phyloP scores from a whole-genome alignment of 2,797 vertebrate genomes.

The Tachyglossus aculeatus region DNA sequence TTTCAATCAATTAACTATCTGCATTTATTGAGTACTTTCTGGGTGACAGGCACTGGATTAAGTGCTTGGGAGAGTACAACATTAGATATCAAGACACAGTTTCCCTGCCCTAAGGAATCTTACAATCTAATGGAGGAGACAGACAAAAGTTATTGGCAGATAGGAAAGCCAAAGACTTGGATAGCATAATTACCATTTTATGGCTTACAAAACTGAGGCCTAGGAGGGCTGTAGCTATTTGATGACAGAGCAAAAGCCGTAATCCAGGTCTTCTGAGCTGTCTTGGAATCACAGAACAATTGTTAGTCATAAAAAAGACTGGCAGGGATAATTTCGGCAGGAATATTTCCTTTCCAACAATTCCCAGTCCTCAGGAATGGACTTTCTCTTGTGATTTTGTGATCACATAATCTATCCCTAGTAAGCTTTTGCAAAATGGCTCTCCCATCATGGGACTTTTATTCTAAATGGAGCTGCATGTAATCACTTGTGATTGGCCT shows the following conservation, averaged over 20 bases:
- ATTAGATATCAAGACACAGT: accelerated
- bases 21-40: too few relatives aligned
- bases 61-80: not conserved
- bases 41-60: not conserved
- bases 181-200: conserved; percentile 23
- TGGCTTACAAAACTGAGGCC: conserved; percentile 32
- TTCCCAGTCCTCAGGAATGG: not conserved
- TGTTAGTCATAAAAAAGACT: too few relatives aligned
- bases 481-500: conserved; percentile 7
- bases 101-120: not conserved
- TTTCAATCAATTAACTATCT: not conserved
- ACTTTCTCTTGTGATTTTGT: not conserved
- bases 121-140: not conserved
- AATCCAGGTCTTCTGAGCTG: too few relatives aligned
- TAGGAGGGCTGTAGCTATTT: conserved; percentile 19
- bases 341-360: too few relatives aligned
- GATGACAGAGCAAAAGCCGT: too few relatives aligned
- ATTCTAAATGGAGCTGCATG: not conserved
- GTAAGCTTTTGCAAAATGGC: not conserved
- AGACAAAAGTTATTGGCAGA: too few relatives aligned
- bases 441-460: not conserved
- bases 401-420: accelerated
- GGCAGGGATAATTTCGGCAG: too few relatives aligned
- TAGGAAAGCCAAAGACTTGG: too few relatives aligned
- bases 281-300: too few relatives aligned